Base-by-base conservation (phyloP, 2,113 vertebrate species). In the Heterotis niloticus region DNA sequence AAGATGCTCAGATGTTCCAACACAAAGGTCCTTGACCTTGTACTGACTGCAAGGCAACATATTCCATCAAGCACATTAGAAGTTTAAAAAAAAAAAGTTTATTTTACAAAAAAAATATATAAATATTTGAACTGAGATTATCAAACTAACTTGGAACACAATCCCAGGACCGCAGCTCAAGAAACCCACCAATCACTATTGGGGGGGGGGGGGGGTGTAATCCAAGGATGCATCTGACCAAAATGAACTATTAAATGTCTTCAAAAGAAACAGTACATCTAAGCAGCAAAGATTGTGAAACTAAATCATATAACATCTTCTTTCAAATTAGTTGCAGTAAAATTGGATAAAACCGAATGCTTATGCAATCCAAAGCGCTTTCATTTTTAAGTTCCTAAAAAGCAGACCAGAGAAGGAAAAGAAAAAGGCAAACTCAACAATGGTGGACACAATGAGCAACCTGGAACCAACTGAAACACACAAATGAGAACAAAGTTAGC, bases 321-420 rank as follows among this genome's bases (percentile, higher is more conserved):
- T 65, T 65, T 65, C 23, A 65, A 44, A 65, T 59, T 13, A 24
- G 13, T 44, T 44, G 7, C 34, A 44, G 34, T 44, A 7, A 44
- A 44, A 44, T 44, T 44, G 34, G 34, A 44, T 44, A 16, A 51
- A 74, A 57, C 26, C 57, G 17, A 74, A 59, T 57, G 56, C 54
- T 57, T 52, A 74, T 14, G 52, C 23, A 74, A 44, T 44, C 28
- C 34, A 44, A 44, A 51, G 68, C 68, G 29, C 34, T 44, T 70
- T 70, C 68, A 17, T 34, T 17, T 28, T 34, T 69, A 17, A 69
- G 67, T 69, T 69, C 67, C 51, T 51, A 34, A 56, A 73, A 73
- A 54, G 71, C 54, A 74, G 24, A 12, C 57, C 14, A 16, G 57
- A 57, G 51, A 23, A n/a, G 1, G 7, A 44, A 44, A 44, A 44